phyloP scores from a whole-genome alignment of 1,140 invertebrate genomes.

The Centruroides vittatus region DNA sequence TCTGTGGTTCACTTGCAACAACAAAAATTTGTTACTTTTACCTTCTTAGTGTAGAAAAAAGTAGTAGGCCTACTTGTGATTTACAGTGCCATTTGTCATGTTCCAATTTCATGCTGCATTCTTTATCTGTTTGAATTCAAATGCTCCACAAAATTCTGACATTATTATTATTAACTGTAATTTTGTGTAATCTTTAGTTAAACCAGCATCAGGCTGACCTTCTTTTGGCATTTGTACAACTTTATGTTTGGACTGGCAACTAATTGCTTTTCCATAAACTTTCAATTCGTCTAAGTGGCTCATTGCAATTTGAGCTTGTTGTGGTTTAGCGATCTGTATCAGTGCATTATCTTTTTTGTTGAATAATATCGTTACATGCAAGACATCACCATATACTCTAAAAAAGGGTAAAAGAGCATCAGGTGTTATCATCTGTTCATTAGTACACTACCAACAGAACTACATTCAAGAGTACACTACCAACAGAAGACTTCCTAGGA shows the following conservation, averaged over 20 bases:
- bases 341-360: constrained; percentile 99
- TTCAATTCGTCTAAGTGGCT: constrained; percentile 95
- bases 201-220: constrained; percentile 86
- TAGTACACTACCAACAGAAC: no score
- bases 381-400: constrained; percentile 99
- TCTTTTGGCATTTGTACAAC: constrained; percentile 98
- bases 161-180: no score
- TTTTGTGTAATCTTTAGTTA: constrained; percentile 95
- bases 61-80: no score
- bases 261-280: constrained; percentile 89
- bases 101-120: no score
- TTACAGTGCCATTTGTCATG: no score
- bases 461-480: constrained; percentile 1
- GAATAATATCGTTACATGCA: constrained; percentile 98
- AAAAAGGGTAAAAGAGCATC: no score
- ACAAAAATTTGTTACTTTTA: no score
- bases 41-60: no score
- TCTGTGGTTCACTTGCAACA: no score
- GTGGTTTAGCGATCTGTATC: constrained; percentile 95
- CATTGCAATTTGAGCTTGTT: constrained; percentile 94
- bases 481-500: no score
- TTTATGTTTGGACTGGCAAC: constrained; percentile 96
- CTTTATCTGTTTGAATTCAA: neutral
- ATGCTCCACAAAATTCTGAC: neutral
- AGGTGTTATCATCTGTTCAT: no score